Evolutionary conservation across 2,113 vertebrate species (phyloP), one percentile per base, ranked within the genome.

Genomic region (Notarius lentiginosus): DNA sequence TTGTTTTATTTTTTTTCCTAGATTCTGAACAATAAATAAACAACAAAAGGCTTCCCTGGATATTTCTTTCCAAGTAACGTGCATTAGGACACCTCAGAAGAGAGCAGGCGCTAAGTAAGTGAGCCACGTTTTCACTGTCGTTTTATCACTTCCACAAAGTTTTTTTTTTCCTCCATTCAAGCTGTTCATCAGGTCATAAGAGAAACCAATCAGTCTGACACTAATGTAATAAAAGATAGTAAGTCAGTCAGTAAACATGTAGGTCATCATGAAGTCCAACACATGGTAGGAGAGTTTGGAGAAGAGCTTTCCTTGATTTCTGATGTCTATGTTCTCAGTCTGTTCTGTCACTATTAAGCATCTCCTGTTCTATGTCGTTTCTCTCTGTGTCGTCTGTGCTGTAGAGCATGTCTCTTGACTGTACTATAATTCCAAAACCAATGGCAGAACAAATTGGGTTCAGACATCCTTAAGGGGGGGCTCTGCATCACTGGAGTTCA

Each of bases 61-160:
- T 92, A 83, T 93, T 92, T 93, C 89, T 91, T 92, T 90, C 92
- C 92, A 88, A 91, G 86, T 93, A 92, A 90, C 90, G 91, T 92
- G 92, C 89, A 91, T 93, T 93, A 94, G 94, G 94, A 94, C 94
- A 93, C 93, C 91, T 90, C 92, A 92, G 87, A 91, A 90, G 90
- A 93, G 93, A 94, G 90, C 92, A 89, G 92, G 94, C 91, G 92
- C 90, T 95, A 95, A 94, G 95, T 95, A 94, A 95, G 94, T 90
- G 92, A 63, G 84, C 89, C 90, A 87, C 84, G 79, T 41, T 83
- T 68, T 10, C 41, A 22, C 0, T 18, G 63, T 14, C 22, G 49
- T 41, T 1, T 79, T 55, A 5, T 30, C 76, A 17, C 70, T 56
- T 79, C 51, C 24, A 55, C 75, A 75, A 30, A 30, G 65, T 0